A percentile compares a stretch with the other conserved stretches of the same genome.
Conservation (phyloP, 2,113 vertebrate species). For the Myotis davidii region DNA sequence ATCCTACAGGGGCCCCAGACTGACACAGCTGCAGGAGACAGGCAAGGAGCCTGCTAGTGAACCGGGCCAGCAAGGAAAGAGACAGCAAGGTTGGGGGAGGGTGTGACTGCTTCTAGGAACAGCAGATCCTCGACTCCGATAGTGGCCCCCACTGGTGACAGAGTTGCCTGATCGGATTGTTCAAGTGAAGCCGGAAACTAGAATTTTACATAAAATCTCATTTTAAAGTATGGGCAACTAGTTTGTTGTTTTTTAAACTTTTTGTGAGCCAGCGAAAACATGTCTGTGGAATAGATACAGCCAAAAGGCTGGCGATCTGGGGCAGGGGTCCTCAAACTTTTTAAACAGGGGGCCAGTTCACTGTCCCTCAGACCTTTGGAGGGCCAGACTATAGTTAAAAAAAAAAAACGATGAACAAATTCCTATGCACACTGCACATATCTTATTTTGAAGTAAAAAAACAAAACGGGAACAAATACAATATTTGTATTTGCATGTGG, state of each 20-base stretch:
- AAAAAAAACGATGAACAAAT: too few relatives aligned
- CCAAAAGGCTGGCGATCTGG: neutral
- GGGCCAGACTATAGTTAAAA: too few relatives aligned
- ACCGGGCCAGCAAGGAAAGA: neutral
- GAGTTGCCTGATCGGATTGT: neutral
- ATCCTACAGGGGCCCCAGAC: neutral
- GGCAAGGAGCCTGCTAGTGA: neutral
- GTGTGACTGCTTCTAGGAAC: fast-evolving
- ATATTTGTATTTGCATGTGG: too few relatives aligned
- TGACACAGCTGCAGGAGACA: neutral
- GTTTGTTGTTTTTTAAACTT: neutral
- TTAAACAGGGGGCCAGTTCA: too few relatives aligned
- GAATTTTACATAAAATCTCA: neutral
- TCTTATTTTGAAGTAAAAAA: too few relatives aligned
- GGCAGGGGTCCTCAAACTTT: too few relatives aligned
- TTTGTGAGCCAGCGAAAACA: neutral
- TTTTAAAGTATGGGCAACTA: neutral
- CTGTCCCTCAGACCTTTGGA: too few relatives aligned
- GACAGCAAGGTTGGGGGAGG: neutral
- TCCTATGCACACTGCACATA: too few relatives aligned
- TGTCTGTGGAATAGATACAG: neutral
- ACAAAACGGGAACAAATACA: too few relatives aligned
- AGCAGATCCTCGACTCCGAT: neutral
- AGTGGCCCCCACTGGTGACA: neutral
- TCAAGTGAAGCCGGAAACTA: neutral